Percentiles rank a stretch among this genome's conserved stretches.
Conservation (phyloP, 2,797 vertebrate species). For the Muscicapa striata region DNA sequence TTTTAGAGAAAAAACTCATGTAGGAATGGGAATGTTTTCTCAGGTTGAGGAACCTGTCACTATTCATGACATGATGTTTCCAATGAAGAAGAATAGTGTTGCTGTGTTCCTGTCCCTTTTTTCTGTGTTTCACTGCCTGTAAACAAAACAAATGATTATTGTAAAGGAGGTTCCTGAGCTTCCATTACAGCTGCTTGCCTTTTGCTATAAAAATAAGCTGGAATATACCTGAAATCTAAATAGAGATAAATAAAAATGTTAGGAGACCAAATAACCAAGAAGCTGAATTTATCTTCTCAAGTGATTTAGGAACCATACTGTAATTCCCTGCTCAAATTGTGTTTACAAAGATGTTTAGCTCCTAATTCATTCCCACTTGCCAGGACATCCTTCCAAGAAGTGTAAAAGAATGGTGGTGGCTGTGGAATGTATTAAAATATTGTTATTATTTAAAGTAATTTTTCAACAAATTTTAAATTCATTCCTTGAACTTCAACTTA, state of each 20-base stretch:
- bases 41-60: background rate
- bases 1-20: background rate
- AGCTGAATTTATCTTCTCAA: background rate
- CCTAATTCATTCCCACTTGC: background rate
- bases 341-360: background rate
- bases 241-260: background rate
- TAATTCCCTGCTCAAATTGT: background rate
- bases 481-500: background rate
- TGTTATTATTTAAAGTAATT: background rate
- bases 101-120: background rate
- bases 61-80: background rate
- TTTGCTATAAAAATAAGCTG: background rate
- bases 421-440: background rate
- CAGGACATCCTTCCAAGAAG: background rate
- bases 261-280: background rate
- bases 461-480: background rate
- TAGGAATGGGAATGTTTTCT: background rate
- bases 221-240: background rate
- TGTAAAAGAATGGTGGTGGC: background rate
- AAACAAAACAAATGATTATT: background rate
- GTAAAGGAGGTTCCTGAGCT: background rate
- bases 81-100: background rate
- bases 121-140: background rate
- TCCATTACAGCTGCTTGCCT: background rate
- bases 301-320: background rate